Percentiles rank a stretch among this genome's conserved stretches.
These are phyloP conservation scores for Calameuta pallipes DNA, from an alignment of 2,888 invertebrate genomes.

Conservation along the genomic window DNA sequence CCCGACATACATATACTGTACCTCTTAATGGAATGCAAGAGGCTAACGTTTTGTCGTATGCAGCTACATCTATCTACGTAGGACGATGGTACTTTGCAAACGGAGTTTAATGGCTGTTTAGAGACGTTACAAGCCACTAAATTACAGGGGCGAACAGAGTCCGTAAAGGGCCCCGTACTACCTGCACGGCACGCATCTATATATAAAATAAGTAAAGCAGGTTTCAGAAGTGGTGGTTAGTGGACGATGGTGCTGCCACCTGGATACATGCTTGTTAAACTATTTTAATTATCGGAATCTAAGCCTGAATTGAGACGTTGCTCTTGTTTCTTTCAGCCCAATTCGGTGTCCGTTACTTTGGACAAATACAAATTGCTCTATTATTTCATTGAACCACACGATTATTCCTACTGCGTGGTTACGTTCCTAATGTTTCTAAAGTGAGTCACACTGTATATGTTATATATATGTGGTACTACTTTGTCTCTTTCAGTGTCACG, in stretches of 20 bases:
- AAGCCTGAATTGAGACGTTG: constrained; percentile 10
- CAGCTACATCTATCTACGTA: background rate
- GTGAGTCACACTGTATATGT: background rate
- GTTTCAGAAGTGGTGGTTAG: background rate
- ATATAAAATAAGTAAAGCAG: background rate
- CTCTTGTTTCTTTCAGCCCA: background rate
- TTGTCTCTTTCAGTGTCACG: background rate
- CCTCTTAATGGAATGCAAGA: background rate
- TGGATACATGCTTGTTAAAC: constrained; percentile 5
- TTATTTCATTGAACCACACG: background rate
- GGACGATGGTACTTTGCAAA: background rate
- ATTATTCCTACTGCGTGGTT: background rate
- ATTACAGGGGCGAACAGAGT: background rate
- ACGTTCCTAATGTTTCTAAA: background rate
- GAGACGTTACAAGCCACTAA: background rate
- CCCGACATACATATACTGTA: background rate
- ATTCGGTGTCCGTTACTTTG: background rate
- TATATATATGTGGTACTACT: background rate
- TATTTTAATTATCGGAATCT: constrained; percentile 21
- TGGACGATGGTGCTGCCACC: background rate
- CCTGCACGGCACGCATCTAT: background rate
- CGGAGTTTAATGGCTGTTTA: constrained; percentile 3
- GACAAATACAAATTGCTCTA: background rate
- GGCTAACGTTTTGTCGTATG: background rate
- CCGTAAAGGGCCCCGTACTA: background rate